phyloP scores from a whole-genome alignment of 2,113 vertebrate species.

The Melanostigma gelatinosum region DNA sequence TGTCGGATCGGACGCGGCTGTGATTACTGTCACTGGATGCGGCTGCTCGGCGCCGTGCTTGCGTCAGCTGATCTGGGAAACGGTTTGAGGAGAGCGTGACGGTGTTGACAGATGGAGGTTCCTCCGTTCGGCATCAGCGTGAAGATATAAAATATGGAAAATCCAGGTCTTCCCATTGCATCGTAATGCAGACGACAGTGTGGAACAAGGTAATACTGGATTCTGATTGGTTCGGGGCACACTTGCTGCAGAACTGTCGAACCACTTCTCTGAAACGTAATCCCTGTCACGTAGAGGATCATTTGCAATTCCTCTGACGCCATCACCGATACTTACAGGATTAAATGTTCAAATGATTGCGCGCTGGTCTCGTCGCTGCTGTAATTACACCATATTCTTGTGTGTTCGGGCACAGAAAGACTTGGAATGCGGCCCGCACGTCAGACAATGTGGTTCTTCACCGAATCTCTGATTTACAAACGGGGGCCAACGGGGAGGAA shows the following conservation, averaged over 20 bases:
- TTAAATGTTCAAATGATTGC: slow-evolving; percentile 24
- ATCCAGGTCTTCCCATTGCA: background rate
- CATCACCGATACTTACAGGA: slow-evolving; percentile 24
- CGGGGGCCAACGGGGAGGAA: slow-evolving; percentile 4
- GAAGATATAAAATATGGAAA: background rate
- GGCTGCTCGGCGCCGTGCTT: background rate
- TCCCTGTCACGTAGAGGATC: slow-evolving; percentile 3
- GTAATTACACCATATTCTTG: slow-evolving; percentile 17
- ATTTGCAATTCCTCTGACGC: slow-evolving; percentile 23
- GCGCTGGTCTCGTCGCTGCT: slow-evolving; percentile 12
- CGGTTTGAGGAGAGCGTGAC: slow-evolving; percentile 8
- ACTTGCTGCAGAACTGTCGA: background rate
- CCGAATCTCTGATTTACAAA: background rate
- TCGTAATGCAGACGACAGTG: background rate
- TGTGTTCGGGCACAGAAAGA: slow-evolving; percentile 23
- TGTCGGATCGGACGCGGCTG: slow-evolving; percentile 18
- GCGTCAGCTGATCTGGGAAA: slow-evolving; percentile 29
- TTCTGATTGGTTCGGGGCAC: background rate
- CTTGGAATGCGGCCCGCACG: slow-evolving; percentile 34
- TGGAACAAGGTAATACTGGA: background rate
- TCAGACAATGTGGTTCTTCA: slow-evolving; percentile 44
- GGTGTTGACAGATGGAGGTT: slow-evolving; percentile 1
- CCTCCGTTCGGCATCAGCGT: background rate
- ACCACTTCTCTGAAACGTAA: background rate
- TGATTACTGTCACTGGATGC: slow-evolving; percentile 22